A percentile compares a stretch with the other conserved stretches of the same genome.
Evolutionary conservation across 2,888 invertebrate species (phyloP).

Genomic region (Thereva unica): DNA sequence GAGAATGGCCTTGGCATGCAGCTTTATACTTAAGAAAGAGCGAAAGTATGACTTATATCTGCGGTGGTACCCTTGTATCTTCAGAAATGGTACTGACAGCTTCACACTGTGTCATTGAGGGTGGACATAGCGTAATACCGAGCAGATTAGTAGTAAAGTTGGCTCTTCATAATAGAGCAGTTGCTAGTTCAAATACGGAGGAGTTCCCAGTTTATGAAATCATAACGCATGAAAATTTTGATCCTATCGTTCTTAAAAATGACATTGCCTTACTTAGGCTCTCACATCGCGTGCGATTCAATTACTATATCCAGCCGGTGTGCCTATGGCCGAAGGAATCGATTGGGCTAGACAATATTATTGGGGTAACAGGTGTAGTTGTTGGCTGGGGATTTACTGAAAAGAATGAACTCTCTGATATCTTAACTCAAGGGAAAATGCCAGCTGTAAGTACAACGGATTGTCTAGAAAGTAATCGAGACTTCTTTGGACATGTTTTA

Average conservation of each 20-base stretch:
- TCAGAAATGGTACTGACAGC: conserved; percentile 52
- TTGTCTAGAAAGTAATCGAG: conserved; percentile 47
- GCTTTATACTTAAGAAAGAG: conserved; percentile 49
- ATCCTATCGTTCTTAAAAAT: conserved; percentile 40
- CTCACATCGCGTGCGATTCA: conserved; percentile 49
- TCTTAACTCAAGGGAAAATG: conserved; percentile 49
- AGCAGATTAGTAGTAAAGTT: conserved; percentile 50
- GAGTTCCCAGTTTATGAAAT: conserved; percentile 46
- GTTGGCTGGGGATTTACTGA: conserved; percentile 57
- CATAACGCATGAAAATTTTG: conserved; percentile 30
- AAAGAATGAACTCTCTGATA: conserved; percentile 47
- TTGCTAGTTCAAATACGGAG: conserved; percentile 51
- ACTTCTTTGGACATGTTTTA: conserved; percentile 39
- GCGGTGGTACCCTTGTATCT: conserved; percentile 57
- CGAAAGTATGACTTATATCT: conserved; percentile 44
- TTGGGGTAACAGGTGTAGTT: conserved; percentile 44
- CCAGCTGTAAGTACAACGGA: conserved; percentile 51
- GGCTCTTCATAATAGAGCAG: conserved; percentile 55
- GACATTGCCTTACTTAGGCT: conserved; percentile 55
- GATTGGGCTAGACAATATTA: conserved; percentile 30
- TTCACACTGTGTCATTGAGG: conserved; percentile 50
- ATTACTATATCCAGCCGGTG: conserved; percentile 55
- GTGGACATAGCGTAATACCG: conserved; percentile 49
- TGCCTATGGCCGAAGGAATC: conserved; percentile 52
- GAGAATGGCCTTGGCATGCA: conserved; percentile 60